Percentiles rank a stretch among this genome's conserved stretches.
Conservation (phyloP, 2,888 invertebrate species). For the Acronicta alni region DNA sequence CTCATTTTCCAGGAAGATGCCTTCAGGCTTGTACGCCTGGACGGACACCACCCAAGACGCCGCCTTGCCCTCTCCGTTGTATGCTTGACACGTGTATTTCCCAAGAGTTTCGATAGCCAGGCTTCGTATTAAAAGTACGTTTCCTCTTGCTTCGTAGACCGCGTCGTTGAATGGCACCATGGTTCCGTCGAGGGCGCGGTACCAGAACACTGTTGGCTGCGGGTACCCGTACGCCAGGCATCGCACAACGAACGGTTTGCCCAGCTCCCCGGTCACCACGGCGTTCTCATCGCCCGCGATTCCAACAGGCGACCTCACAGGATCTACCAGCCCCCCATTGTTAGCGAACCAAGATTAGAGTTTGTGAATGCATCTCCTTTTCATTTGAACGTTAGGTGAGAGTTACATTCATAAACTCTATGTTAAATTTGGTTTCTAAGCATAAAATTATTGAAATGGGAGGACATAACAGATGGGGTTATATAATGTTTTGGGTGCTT, state of each 20-base stretch:
- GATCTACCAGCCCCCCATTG: conserved; percentile 85
- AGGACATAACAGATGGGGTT: conserved; percentile 68
- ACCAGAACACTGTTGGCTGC: conserved; percentile 94
- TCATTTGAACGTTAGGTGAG: conserved; percentile 33
- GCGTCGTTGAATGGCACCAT: conserved; percentile 93
- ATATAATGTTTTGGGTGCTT: conserved; percentile 56
- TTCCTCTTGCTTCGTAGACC: conserved; percentile 93
- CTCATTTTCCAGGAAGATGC: conserved; percentile 68
- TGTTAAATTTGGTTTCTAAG: conserved; percentile 69
- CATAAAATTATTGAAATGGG: conserved; percentile 61
- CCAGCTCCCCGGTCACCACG: conserved; percentile 92
- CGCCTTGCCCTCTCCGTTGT: conserved; percentile 94
- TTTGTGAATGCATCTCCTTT: conserved; percentile 60
- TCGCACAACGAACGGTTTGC: conserved; percentile 91
- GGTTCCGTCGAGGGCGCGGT: conserved; percentile 92
- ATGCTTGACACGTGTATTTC: conserved; percentile 96
- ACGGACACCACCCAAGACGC: conserved; percentile 93
- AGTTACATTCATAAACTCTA: conserved; percentile 70
- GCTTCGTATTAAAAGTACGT: conserved; percentile 92
- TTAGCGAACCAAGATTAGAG: conserved; percentile 61
- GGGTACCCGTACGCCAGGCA: conserved; percentile 96
- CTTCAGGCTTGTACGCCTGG: conserved; percentile 92
- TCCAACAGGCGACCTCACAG: conserved; percentile 88
- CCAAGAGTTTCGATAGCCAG: conserved; percentile 93
- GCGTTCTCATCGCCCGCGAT: conserved; percentile 92